These are phyloP conservation scores for Osmerus eperlanus DNA, from an alignment of 2,113 vertebrate genomes.

Conservation along the genomic window DNA sequence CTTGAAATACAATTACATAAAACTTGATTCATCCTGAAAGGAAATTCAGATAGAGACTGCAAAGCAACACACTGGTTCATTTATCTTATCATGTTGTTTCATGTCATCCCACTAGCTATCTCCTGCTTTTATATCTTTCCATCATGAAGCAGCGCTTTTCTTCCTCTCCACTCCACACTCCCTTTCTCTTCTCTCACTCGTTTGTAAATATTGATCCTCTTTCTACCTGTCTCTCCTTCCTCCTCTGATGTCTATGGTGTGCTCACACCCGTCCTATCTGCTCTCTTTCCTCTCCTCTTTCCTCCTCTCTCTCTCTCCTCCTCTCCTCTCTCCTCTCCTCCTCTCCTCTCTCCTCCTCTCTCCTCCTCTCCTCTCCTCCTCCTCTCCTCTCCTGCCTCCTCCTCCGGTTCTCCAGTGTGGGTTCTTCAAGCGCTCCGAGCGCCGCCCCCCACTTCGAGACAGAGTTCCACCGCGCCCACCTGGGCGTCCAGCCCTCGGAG, in stretches of 20 bases:
- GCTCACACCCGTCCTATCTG: background rate
- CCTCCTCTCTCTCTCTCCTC: background rate
- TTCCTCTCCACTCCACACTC: background rate
- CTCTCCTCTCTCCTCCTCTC: background rate
- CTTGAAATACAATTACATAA: no score
- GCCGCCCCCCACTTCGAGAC: constrained; percentile 74
- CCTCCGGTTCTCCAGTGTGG: constrained; percentile 75
- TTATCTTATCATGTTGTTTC: constrained; percentile 9
- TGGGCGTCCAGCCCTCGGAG: constrained; percentile 86
- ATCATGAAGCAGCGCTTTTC: background rate
- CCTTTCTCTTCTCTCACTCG: constrained; percentile 19
- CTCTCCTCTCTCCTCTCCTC: constrained; percentile 18
- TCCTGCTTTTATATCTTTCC: constrained; percentile 8
- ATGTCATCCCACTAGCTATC: constrained; percentile 1
- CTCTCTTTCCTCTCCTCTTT: background rate
- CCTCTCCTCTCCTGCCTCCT: background rate
- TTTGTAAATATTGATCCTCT: constrained; percentile 19
- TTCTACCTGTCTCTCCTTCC: constrained; percentile 25
- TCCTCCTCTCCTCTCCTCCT: constrained; percentile 13
- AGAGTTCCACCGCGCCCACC: constrained; percentile 83
- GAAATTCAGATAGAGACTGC: no score
- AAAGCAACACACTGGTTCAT: background rate
- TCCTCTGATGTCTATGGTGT: background rate
- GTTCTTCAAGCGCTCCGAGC: constrained; percentile 83
- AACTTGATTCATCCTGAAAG: no score